Evolutionary conservation across 2,797 vertebrate species (phyloP).

Genomic region (Falco peregrinus): DNA sequence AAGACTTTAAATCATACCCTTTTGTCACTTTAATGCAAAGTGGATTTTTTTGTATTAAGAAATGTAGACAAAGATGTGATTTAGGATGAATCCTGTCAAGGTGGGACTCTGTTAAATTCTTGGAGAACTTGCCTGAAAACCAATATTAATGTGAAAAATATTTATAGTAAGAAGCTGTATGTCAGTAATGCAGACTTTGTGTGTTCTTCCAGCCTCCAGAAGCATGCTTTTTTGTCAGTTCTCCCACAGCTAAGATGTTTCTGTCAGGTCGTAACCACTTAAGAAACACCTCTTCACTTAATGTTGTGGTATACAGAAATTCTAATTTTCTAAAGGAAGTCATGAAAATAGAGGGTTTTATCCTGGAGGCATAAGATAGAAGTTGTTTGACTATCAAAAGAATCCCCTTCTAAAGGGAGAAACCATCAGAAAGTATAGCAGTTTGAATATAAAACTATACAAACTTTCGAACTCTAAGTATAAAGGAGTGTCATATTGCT

Average conservation of each 20-base stretch:
- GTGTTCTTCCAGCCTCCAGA: slow-evolving; percentile 26
- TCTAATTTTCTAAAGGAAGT: slow-evolving; percentile 69
- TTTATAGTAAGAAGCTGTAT: slow-evolving; percentile 56
- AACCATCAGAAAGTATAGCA: slow-evolving; percentile 50
- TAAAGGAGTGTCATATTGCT: slow-evolving; percentile 53
- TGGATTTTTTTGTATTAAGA: slow-evolving; percentile 63
- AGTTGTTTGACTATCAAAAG: slow-evolving; percentile 66
- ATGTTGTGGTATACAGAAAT: slow-evolving; percentile 63
- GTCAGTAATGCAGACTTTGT: slow-evolving; percentile 22
- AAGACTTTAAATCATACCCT: slow-evolving; percentile 66
- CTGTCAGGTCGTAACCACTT: slow-evolving; percentile 64
- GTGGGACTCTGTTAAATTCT: slow-evolving; percentile 57
- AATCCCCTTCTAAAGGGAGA: slow-evolving; percentile 54
- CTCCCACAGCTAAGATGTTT: slow-evolving; percentile 49
- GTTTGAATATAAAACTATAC: slow-evolving; percentile 61
- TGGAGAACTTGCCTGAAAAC: slow-evolving; percentile 38
- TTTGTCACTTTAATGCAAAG: slow-evolving; percentile 65
- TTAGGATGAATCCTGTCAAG: slow-evolving; percentile 68
- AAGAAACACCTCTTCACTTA: slow-evolving; percentile 64
- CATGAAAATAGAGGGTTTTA: slow-evolving; percentile 69
- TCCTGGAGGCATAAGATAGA: slow-evolving; percentile 56
- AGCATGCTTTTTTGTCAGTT: slow-evolving; percentile 49
- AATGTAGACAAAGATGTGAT: slow-evolving; percentile 71
- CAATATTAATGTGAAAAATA: slow-evolving; percentile 55
- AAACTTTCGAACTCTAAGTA: slow-evolving; percentile 66